Evolutionary conservation across 2,888 invertebrate species (phyloP).

Genomic region (Mesoligia furuncula): DNA sequence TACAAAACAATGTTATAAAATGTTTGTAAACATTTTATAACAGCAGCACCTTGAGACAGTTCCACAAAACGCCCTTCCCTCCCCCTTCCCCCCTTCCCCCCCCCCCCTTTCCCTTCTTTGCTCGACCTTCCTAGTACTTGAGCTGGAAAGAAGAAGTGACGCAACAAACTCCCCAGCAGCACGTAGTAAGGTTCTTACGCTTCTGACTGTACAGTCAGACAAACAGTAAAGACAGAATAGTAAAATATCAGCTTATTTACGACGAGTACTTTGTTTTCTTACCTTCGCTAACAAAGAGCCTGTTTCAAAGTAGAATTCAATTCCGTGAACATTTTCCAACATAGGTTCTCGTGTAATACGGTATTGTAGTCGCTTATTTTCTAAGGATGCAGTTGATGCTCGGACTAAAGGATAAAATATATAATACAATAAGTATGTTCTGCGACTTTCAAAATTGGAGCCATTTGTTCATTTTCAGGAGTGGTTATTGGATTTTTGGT

Average conservation of each 20-base stretch:
- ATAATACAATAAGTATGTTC: slow-evolving; percentile 44
- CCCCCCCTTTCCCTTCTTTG: too few species aligned
- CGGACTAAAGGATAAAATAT: slow-evolving; percentile 58
- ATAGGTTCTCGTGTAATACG: slow-evolving; percentile 62
- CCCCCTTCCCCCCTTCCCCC: too few species aligned
- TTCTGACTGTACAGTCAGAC: slow-evolving; percentile 29
- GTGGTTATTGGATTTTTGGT: slow-evolving; percentile 47
- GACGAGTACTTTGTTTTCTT: slow-evolving; percentile 72
- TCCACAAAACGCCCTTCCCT: background rate
- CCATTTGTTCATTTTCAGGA: slow-evolving; percentile 52
- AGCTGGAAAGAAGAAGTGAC: background rate
- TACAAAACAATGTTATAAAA: too few species aligned
- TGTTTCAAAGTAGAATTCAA: slow-evolving; percentile 76
- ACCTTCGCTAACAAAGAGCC: slow-evolving; percentile 72
- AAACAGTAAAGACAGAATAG: slow-evolving; percentile 58
- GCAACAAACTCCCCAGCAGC: background rate
- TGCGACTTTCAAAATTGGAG: slow-evolving; percentile 49
- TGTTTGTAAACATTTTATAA: too few species aligned
- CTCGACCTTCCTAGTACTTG: background rate
- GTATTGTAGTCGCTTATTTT: slow-evolving; percentile 65
- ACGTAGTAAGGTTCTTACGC: background rate
- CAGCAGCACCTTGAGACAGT: too few species aligned
- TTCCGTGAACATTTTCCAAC: slow-evolving; percentile 71
- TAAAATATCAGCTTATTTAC: slow-evolving; percentile 73
- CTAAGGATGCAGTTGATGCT: slow-evolving; percentile 70